Evolutionary conservation across 2,113 vertebrate species (phyloP), one percentile per base, ranked within the genome.

Genomic region (Sigmodon hispidus): DNA sequence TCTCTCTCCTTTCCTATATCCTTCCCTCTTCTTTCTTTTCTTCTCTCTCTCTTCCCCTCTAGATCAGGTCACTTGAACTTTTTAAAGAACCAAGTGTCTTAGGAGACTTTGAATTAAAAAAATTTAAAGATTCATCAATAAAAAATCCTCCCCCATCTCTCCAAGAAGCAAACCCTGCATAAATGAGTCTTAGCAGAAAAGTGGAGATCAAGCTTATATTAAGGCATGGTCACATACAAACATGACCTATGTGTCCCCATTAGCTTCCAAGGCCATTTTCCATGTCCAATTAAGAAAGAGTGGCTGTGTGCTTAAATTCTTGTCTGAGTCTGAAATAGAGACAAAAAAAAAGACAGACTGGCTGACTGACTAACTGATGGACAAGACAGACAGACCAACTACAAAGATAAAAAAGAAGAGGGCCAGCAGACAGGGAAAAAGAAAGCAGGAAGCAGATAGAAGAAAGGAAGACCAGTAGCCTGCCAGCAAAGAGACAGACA

Each of bases 201-300:
- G 6, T 24, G 40, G 36, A 12, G 36, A 81, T 6, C 34, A 69
- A 52, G 3, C 21, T 5, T 52, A 3, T 48, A 12, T n/a, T 83
- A n/a, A 19, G 5, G 43, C 61, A 48, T 0, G 29, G 24, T 11
- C 29, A 65, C 59, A 63, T 21, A 43, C 7, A 63, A 24, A 65
- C 59, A 17, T n/a, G 57, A 96, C 88, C 96, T 84, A 50, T 65
- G 86, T 96, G 52, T 97, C 98, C 96, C 97, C 97, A 98, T 98
- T 98, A 98, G 97, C 94, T 97, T 96, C 96, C 97, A 40, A 96
- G 94, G 97, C 95, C 95, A 97, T 96, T 96, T 95, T 97, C 97
- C 90, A 97, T 97, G 97, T 97, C 96, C 97, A 97, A 97, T 97
- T 97, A 97, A 98, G 97, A 96, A 98, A 94, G 94, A 98, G 93